Base-by-base conservation (phyloP, 2,888 invertebrate species). In the Drosophila macrospina region DNA sequence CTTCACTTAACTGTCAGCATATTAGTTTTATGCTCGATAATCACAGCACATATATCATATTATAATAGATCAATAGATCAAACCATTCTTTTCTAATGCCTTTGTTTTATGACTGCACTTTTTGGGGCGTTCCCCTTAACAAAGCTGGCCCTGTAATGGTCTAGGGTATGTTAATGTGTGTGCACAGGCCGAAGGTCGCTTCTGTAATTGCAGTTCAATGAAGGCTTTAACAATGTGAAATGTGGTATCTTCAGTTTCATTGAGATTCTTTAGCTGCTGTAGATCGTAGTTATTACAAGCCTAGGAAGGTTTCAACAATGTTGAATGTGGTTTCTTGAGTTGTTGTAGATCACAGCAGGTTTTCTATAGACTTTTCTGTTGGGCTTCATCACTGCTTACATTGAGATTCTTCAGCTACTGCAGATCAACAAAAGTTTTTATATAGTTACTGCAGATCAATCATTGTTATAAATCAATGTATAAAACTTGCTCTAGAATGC, bases 1-100 rank as follows among this genome's bases (percentile, higher is more conserved):
- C 62, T 77, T 37, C 51, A 60, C 67, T 70, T 56, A 70, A 73
- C 80, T 78, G 69, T 78, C 73, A 78, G 80, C 77, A 65, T 70
- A 79, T 79, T 75, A 77, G 76, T 74, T 78, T 70, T 70, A 70
- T 77, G 70, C 26, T 66, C 42, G 30, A 4, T 67, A 70, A 78
- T 66, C 62, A 62, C 56, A 55, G 50, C 66, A 41, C 52, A 71
- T 76, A 66, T 62, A 57, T 76, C 57, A 51, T 39, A 65, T 39
- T 42, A 70, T 70, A 41, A 57, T 62, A 20, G n/a, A n/a, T n/a
- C n/a, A n/a, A 20, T 20, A 57, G 62, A 56, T 61, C 61, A 61
- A 47, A 47, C 32, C 11, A 32, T 59, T 30, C 20, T 48, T 60
- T 61, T 67, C 16, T 39, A 13, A 28, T 30, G 41, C 34, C 13